A percentile compares a stretch with the other conserved stretches of the same genome.
phyloP scores from a whole-genome alignment of 2,113 vertebrate species.

The Proteles cristata region DNA sequence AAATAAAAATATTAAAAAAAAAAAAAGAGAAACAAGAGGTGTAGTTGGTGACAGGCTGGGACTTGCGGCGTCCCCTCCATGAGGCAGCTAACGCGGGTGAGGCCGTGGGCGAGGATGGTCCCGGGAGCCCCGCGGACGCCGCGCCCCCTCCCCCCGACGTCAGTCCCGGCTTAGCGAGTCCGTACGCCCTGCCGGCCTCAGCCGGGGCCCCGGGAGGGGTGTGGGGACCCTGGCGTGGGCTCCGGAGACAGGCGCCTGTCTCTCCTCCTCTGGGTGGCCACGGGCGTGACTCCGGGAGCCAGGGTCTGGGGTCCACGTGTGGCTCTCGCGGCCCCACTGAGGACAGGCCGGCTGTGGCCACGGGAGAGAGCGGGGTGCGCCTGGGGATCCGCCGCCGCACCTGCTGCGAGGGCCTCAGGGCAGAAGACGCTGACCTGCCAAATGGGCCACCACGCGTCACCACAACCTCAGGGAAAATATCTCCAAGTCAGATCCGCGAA shows the following conservation, averaged over 20 bases:
- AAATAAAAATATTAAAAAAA: too few relatives aligned
- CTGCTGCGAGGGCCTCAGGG: neutral
- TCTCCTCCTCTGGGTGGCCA: too few relatives aligned
- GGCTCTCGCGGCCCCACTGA: too few relatives aligned
- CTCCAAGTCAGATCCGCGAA: neutral
- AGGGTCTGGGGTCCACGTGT: too few relatives aligned
- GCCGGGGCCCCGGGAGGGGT: neutral
- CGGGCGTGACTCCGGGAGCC: too few relatives aligned
- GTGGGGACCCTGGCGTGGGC: neutral
- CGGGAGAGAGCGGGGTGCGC: too few relatives aligned
- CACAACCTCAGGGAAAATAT: neutral
- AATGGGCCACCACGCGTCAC: neutral
- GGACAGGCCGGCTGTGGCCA: too few relatives aligned
- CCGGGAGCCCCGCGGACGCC: neutral
- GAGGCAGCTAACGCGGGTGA: slow-evolving; percentile 34
- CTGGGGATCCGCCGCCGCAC: neutral
- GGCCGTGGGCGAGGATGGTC: slow-evolving; percentile 54
- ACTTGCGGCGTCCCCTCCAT: slow-evolving; percentile 54
- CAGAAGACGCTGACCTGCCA: neutral
- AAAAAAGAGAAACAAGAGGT: neutral
- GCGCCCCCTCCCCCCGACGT: accelerated
- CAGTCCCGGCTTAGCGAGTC: neutral
- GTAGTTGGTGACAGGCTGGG: slow-evolving; percentile 59
- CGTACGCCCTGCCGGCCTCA: neutral
- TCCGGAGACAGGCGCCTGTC: too few relatives aligned